A percentile compares a stretch with the other conserved stretches of the same genome.
Conservation (phyloP, 2,888 invertebrate genomes). For the Chloroclystis v-ata region DNA sequence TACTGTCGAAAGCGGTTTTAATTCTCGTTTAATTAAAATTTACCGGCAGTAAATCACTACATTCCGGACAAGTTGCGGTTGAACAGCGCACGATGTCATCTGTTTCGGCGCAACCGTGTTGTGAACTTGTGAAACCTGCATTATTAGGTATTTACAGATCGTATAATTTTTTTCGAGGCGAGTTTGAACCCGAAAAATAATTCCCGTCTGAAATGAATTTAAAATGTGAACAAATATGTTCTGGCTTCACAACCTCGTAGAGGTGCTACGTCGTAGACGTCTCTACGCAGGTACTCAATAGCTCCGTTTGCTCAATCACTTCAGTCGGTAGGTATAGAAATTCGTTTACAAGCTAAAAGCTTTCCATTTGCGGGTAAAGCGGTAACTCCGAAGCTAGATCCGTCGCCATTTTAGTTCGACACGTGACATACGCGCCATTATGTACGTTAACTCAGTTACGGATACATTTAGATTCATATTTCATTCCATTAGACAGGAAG, state of each 20-base stretch:
- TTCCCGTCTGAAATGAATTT: background rate
- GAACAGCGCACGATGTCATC: constrained; percentile 31
- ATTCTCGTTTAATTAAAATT: constrained; percentile 54
- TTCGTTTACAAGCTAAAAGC: constrained; percentile 67
- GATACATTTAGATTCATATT: background rate
- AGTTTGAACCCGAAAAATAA: too few relatives aligned
- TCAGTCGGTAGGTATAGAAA: constrained; percentile 43
- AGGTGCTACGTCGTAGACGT: constrained; percentile 11
- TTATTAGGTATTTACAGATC: too few relatives aligned
- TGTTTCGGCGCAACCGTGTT: constrained; percentile 23
- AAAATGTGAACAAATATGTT: background rate
- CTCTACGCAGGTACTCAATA: too few relatives aligned
- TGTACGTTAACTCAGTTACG: constrained; percentile 8
- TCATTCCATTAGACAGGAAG: background rate
- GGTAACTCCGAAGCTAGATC: constrained; percentile 34
- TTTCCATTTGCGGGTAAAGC: constrained; percentile 60
- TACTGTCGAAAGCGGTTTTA: constrained; percentile 41
- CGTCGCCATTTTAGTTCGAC: constrained; percentile 27
- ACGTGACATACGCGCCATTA: constrained; percentile 17
- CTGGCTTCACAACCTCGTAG: constrained; percentile 10
- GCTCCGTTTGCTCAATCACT: constrained; percentile 9
- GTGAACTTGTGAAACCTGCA: constrained; percentile 9
- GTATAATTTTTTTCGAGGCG: too few relatives aligned
- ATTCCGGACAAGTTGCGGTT: constrained; percentile 39
- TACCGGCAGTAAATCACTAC: constrained; percentile 47